Conservation (phyloP, 2,888 invertebrate genomes). For the Pammene fasciana region DNA sequence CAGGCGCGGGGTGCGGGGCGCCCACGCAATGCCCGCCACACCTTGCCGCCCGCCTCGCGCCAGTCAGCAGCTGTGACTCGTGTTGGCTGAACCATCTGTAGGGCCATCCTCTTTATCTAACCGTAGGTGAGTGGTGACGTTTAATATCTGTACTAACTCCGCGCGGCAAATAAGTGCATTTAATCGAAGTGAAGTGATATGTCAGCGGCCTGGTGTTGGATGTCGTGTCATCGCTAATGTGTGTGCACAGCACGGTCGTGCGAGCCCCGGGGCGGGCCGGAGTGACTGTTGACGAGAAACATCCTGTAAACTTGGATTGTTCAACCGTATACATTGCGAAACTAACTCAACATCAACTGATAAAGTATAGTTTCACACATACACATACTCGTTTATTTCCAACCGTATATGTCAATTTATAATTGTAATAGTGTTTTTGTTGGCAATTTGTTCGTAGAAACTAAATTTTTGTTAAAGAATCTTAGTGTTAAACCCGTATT, state of each 20-base stretch:
- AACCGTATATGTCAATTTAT: not conserved
- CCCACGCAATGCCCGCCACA: conserved; percentile 76
- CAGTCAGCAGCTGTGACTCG: conserved; percentile 83
- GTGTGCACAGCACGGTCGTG: conserved; percentile 43
- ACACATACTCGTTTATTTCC: not conserved
- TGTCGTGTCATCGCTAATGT: conserved; percentile 55
- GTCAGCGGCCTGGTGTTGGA: conserved; percentile 56
- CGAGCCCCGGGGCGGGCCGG: not conserved
- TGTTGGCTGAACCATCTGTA: conserved; percentile 86
- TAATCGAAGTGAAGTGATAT: conserved; percentile 72
- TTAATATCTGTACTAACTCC: conserved; percentile 57
- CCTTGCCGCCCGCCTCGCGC: conserved; percentile 79
- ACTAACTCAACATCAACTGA: conserved; percentile 17
- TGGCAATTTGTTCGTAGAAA: not conserved
- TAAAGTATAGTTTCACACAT: not conserved
- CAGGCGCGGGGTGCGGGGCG: conserved; percentile 59
- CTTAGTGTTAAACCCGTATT: not conserved
- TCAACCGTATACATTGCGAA: not conserved
- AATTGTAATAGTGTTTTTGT: not conserved
- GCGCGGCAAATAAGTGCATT: conserved; percentile 55
- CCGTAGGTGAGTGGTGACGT: conserved; percentile 76
- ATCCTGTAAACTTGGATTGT: conserved; percentile 6
- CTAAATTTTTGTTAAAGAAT: not conserved
- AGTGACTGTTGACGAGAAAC: conserved; percentile 14
- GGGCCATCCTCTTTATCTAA: conserved; percentile 81